Conservation (phyloP, 2,113 vertebrate genomes). For the Crotalus horridus region DNA sequence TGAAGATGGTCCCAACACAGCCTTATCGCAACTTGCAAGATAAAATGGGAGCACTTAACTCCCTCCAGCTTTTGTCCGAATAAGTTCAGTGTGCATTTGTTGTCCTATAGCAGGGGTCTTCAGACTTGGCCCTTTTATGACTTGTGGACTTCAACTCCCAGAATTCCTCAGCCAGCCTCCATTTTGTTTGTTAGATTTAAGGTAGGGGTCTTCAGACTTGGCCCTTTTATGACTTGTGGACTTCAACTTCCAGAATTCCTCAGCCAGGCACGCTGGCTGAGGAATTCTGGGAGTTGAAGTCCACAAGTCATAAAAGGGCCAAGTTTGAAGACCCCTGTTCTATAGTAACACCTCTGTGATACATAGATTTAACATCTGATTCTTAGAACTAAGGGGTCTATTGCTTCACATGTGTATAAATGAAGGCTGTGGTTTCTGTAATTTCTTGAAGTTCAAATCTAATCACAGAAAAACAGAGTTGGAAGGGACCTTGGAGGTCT, state of each 20-base stretch:
- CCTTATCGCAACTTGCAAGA: neutral
- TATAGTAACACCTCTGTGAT: no score
- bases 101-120: neutral
- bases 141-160: no score
- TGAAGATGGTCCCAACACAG: neutral
- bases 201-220: neutral
- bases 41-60: neutral
- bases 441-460: neutral
- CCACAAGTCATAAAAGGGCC: no score
- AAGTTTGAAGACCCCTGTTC: no score
- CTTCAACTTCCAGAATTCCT: no score
- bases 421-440: neutral
- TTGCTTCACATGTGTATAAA: neutral
- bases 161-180: no score
- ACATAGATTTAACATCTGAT: no score
- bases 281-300: no score
- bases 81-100: neutral
- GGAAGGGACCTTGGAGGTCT: neutral
- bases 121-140: no score
- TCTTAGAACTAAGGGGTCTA: neutral
- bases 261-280: no score
- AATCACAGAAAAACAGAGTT: neutral
- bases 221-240: no score
- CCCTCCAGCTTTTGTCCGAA: neutral
- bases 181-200: no score